These are phyloP conservation scores for Calephelis perditalis DNA, from an alignment of 2,888 invertebrate genomes.

Conservation along the genomic window DNA sequence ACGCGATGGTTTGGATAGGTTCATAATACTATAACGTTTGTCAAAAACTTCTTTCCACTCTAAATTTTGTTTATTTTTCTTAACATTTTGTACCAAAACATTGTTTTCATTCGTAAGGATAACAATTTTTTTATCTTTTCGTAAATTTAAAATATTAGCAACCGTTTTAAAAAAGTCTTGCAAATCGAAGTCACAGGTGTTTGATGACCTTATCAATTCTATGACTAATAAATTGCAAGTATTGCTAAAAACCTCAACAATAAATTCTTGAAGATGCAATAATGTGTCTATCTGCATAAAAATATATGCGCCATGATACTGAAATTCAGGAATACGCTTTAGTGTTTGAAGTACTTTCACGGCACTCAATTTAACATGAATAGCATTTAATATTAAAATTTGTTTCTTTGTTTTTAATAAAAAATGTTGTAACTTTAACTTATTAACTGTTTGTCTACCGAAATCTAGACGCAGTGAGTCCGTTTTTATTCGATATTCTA, in stretches of 20 bases:
- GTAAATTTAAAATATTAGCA: neutral
- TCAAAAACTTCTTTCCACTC: neutral
- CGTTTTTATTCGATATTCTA: constrained; percentile 1
- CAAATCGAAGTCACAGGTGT: neutral
- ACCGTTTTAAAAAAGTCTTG: neutral
- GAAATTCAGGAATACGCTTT: neutral
- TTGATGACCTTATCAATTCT: neutral
- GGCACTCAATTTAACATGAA: neutral
- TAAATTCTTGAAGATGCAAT: neutral
- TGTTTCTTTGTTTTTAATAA: neutral
- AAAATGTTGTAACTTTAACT: neutral
- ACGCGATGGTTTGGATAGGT: neutral
- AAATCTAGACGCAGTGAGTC: neutral
- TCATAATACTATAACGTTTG: neutral
- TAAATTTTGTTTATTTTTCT: neutral
- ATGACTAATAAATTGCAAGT: neutral
- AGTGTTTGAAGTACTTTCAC: neutral
- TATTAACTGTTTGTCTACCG: neutral
- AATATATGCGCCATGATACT: neutral
- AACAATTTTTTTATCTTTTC: neutral
- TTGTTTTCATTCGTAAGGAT: neutral
- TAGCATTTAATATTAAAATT: neutral
- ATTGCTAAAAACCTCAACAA: neutral
- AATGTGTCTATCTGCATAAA: constrained; percentile 4
- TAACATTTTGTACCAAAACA: neutral